Base-by-base conservation (phyloP, 2,113 vertebrate species). In the Rhinoderma darwinii region DNA sequence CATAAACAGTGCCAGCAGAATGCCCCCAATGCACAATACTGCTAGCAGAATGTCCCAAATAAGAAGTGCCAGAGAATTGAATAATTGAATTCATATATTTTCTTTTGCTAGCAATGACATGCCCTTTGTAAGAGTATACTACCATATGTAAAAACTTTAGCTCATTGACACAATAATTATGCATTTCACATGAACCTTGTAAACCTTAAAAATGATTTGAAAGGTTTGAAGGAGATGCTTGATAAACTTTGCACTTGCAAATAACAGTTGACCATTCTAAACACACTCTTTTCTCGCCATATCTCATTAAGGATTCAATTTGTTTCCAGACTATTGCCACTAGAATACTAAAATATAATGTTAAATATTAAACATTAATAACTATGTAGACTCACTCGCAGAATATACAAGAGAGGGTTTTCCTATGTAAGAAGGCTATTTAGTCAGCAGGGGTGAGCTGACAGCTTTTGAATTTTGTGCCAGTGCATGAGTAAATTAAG, bases 181-280 rank as follows among this genome's bases (percentile, higher is more conserved):
- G 41, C 25, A 22, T 74, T 43, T 25, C 27, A 72, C 6, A n/a
- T 8, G 2, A 1, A 74, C 72, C 25, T 39, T 3, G 22, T 74
- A 43, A 43, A 44, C 18, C 11, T 39, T 6, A 32, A 66, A 41
- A 37, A 14, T 74, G 72, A 72, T 37, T 37, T 72, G 5, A 15
- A 39, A 14, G 22, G 5, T 44, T 74, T 27, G 5, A 22, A 74
- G 72, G 0, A 74, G 72, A 74, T 8, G 9, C 20, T 1, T 5
- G 12, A 74, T 44, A 41, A 44, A 74, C 25, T 25, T 6, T n/a
- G 41, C 72, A 43, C 41, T 74, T 14, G 12, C 41, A 74, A 74
- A 44, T 74, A 44, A 43, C 20, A 74, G 72, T n/a, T 74, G 72
- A 44, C 72, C 44, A 74, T 74, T 74, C 39, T n/a, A 74, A 43